Conservation (phyloP, 1,140 invertebrate species). For the Mesaphorura yosii region DNA sequence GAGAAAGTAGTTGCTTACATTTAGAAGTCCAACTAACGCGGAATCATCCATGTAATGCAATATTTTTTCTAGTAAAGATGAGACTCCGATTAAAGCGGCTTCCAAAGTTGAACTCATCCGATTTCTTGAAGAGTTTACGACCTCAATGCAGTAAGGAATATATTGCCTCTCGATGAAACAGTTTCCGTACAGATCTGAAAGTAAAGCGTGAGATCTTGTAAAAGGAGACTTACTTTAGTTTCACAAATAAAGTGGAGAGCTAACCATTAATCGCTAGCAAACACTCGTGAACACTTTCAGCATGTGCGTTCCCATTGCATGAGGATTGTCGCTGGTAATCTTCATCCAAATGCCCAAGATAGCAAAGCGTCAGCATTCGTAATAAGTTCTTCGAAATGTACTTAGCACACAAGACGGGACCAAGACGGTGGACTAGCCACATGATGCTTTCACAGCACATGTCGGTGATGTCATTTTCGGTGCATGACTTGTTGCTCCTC, state of each 20-base stretch:
- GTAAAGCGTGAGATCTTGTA: no score
- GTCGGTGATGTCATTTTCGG: conserved; percentile 54
- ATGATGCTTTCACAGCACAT: conserved; percentile 81
- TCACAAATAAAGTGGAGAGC: no score
- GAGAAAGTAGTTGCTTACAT: conserved; percentile 21
- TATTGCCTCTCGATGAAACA: conserved; percentile 89
- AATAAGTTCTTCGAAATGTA: conserved; percentile 82
- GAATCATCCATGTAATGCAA: conserved; percentile 25
- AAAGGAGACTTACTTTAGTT: no score
- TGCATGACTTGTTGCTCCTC: background rate
- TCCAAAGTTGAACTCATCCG: conserved; percentile 31
- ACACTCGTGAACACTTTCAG: conserved; percentile 4
- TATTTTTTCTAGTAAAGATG: conserved; percentile 23
- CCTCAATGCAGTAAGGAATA: conserved; percentile 77
- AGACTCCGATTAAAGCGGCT: conserved; percentile 25
- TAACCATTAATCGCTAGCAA: background rate
- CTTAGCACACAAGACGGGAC: conserved; percentile 81
- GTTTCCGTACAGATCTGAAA: conserved; percentile 73
- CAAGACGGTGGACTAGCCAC: conserved; percentile 85
- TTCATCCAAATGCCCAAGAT: conserved; percentile 52
- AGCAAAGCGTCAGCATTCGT: conserved; percentile 86
- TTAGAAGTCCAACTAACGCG: conserved; percentile 18
- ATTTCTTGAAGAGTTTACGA: conserved; percentile 33
- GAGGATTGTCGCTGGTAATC: background rate
- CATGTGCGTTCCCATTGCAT: background rate